Evolutionary conservation across 2,797 vertebrate genomes (phyloP).

Genomic region (Dromococcyx pavoninus): DNA sequence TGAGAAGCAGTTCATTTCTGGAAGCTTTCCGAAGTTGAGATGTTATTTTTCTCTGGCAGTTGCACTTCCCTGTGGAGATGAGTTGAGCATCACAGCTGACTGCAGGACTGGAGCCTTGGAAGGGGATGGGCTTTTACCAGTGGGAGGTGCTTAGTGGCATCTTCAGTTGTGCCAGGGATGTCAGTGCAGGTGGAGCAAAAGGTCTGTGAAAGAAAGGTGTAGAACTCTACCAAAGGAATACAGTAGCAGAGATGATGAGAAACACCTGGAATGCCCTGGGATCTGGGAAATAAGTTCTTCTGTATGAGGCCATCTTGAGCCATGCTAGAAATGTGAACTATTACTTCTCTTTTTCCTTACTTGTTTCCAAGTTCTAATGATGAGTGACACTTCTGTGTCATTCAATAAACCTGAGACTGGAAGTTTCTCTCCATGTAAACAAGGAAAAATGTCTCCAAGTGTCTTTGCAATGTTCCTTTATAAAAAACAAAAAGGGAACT

Average conservation of each 20-base stretch:
- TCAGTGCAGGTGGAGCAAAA: background rate
- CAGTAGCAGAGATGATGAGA: background rate
- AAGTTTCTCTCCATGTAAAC: background rate
- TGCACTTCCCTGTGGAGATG: background rate
- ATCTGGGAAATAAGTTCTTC: background rate
- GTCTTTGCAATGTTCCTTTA: background rate
- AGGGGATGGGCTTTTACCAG: fast-evolving
- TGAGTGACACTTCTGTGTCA: background rate
- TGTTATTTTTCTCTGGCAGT: background rate
- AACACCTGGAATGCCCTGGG: background rate
- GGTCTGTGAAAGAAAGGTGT: background rate
- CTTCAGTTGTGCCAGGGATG: background rate
- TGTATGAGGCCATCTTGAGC: background rate
- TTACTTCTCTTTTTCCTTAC: background rate
- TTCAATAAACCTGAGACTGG: background rate
- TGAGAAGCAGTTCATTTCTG: background rate
- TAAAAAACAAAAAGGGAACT: background rate
- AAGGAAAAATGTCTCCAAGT: background rate
- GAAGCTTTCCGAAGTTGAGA: background rate
- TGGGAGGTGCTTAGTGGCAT: background rate
- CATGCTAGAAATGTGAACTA: background rate
- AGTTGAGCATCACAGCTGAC: background rate
- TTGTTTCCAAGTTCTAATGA: background rate
- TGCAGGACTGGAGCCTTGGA: background rate
- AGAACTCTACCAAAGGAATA: background rate